Conservation (phyloP, 2,113 vertebrate genomes). For the Proteles cristata region DNA sequence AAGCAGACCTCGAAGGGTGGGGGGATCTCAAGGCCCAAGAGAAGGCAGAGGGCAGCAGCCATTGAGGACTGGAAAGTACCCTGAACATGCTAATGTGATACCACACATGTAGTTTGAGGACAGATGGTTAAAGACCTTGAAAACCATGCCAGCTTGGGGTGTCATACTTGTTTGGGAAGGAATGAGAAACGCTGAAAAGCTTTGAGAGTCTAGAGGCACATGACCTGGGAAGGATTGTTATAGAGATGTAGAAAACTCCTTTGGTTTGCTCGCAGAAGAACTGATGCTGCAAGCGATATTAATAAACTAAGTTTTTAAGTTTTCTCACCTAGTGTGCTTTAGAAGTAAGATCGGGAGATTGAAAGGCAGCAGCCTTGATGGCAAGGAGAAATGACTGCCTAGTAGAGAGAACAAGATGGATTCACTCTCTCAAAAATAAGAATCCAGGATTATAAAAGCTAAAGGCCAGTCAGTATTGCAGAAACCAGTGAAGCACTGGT, state of each 20-base stretch:
- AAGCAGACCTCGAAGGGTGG: background rate
- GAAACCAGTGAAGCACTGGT: background rate
- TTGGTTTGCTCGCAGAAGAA: slow-evolving; percentile 9
- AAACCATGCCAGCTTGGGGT: background rate
- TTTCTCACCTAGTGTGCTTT: slow-evolving; percentile 34
- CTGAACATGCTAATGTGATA: background rate
- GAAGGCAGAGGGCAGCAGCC: background rate
- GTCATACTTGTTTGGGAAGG: background rate
- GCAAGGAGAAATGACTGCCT: background rate
- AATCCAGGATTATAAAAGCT: background rate
- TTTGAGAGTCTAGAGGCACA: background rate
- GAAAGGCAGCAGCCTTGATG: background rate
- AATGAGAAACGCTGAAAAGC: background rate
- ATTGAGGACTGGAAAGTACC: background rate
- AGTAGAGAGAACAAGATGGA: background rate
- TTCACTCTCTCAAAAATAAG: background rate
- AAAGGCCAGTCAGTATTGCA: background rate
- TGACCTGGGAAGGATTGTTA: background rate
- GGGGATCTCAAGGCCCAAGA: background rate
- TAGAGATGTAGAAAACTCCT: background rate
- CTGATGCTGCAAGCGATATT: background rate
- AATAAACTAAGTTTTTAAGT: background rate
- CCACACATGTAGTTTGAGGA: background rate
- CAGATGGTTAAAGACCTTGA: background rate
- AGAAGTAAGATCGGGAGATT: background rate